Evolutionary conservation across 2,113 vertebrate species (phyloP).

Genomic region (Gallinago paraguaiae): DNA sequence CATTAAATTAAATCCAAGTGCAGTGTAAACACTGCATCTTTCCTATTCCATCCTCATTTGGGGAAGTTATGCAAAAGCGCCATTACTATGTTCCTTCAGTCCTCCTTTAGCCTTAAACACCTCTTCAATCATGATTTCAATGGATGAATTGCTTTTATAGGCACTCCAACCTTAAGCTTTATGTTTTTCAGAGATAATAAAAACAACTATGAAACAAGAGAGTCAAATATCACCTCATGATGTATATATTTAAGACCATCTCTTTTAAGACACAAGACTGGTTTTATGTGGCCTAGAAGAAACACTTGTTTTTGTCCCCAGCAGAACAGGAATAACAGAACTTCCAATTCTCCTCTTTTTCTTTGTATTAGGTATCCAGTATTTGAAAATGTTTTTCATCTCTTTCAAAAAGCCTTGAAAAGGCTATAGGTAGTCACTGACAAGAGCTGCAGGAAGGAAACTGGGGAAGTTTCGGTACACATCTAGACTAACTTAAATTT

Average conservation of each 20-base stretch:
- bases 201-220: neutral
- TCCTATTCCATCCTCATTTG: neutral
- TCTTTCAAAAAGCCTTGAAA: neutral
- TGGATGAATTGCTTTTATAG: neutral
- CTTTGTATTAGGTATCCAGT: neutral
- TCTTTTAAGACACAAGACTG: neutral
- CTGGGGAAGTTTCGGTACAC: neutral
- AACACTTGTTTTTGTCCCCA: neutral
- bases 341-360: neutral
- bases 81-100: neutral
- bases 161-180: neutral
- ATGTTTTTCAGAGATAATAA: neutral
- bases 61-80: neutral
- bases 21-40: neutral
- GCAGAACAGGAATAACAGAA: neutral
- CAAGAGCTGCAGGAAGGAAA: neutral
- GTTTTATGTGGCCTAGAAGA: neutral
- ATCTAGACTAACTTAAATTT: neutral
- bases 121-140: neutral
- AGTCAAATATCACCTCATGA: neutral
- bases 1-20: neutral
- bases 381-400: neutral
- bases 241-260: neutral
- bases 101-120: neutral
- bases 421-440: neutral